phyloP scores from a whole-genome alignment of 92 coral and sea anemone genomes.

The Epizoanthus scotinus region DNA sequence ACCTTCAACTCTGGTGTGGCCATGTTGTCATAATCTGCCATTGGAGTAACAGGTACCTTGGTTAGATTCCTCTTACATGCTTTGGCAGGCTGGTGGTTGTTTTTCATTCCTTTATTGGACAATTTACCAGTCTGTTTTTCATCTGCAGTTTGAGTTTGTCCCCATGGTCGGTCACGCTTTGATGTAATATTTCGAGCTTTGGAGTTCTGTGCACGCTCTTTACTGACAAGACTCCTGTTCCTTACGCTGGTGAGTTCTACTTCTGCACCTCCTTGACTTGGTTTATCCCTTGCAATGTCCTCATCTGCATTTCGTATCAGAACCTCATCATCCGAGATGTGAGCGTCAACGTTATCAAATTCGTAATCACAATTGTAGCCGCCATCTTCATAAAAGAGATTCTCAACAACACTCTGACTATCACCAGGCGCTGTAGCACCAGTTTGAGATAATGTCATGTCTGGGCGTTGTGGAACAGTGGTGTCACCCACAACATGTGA shows the following conservation, averaged over 20 bases:
- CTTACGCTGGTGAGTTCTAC: background rate
- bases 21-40: slow-evolving; percentile 86
- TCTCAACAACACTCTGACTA: slow-evolving; percentile 31
- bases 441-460: background rate
- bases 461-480: background rate
- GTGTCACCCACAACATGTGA: background rate
- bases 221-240: background rate
- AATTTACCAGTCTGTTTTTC: slow-evolving; percentile 24
- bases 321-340: slow-evolving; percentile 1
- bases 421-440: slow-evolving; percentile 3
- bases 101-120: background rate
- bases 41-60: slow-evolving; percentile 79
- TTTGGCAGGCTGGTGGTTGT: background rate
- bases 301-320: slow-evolving; percentile 13
- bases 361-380: slow-evolving; percentile 89
- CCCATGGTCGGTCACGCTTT: slow-evolving; percentile 17
- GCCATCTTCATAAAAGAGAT: slow-evolving; percentile 84
- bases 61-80: background rate
- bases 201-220: background rate
- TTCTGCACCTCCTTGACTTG: slow-evolving; percentile 13
- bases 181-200: background rate
- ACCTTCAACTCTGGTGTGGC: slow-evolving; percentile 91
- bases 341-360: slow-evolving; percentile 43
- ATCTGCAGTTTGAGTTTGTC: background rate
- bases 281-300: slow-evolving; percentile 36